phyloP scores from a whole-genome alignment of 2,797 vertebrate species.

The Chaetophractus vellerosus region DNA sequence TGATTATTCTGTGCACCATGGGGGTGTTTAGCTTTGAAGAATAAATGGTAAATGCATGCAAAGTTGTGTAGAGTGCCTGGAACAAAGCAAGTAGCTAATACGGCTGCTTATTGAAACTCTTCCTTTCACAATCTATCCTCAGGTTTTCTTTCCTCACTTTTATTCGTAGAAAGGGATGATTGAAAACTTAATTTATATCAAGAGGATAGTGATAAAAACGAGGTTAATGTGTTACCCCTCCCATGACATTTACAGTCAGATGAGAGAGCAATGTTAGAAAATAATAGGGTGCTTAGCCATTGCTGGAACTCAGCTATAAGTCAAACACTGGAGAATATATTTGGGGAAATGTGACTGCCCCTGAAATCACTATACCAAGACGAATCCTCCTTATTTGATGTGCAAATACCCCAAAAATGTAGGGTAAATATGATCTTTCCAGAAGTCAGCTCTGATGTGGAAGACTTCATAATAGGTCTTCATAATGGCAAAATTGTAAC shows the following conservation, averaged over 20 bases:
- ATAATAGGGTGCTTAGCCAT: background rate
- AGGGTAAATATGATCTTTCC: background rate
- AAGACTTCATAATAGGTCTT: background rate
- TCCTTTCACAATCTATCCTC: background rate
- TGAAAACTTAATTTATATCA: slow-evolving; percentile 13
- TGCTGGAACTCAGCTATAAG: background rate
- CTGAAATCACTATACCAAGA: background rate
- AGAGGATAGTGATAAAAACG: background rate
- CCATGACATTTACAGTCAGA: background rate
- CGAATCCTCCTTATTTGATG: background rate
- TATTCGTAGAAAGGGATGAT: background rate
- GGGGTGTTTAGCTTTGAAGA: background rate
- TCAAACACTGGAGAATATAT: background rate
- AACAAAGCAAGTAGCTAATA: background rate
- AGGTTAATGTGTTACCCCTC: background rate
- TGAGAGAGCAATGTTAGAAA: background rate
- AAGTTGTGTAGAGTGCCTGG: background rate
- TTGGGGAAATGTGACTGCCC: background rate
- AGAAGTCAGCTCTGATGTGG: background rate
- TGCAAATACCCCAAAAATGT: background rate
- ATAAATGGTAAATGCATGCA: background rate
- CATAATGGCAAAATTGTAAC: background rate
- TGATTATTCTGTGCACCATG: slow-evolving; percentile 35
- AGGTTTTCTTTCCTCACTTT: background rate
- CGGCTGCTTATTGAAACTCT: background rate